Evolutionary conservation across 1,140 invertebrate species (phyloP).

Genomic region (Homalodisca vitripennis): DNA sequence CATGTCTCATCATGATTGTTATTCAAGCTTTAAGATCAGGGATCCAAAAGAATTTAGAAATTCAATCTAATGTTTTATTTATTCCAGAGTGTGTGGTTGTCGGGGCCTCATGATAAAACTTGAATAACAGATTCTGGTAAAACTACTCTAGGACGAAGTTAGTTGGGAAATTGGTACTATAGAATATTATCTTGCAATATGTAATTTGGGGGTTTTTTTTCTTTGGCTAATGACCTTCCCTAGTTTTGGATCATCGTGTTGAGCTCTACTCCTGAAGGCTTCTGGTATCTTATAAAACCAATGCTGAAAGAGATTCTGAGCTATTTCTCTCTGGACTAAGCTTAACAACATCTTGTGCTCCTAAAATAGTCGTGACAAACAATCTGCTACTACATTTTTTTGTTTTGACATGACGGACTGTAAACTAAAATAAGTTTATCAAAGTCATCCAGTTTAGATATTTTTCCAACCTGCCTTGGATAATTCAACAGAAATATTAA

Average conservation of each 20-base stretch:
- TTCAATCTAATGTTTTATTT: neutral
- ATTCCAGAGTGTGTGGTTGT: neutral
- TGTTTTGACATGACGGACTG: neutral
- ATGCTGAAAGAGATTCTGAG: neutral
- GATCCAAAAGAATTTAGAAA: neutral
- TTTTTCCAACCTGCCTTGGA: neutral
- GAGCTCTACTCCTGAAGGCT: neutral
- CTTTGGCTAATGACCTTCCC: neutral
- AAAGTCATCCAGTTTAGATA: neutral
- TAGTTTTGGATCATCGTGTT: neutral
- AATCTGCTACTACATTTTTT: constrained; percentile 19
- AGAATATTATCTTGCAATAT: neutral
- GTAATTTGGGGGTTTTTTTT: neutral
- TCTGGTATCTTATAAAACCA: neutral
- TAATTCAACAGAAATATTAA: neutral
- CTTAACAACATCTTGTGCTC: neutral
- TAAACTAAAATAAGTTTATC: constrained; percentile 10
- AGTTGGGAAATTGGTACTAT: neutral
- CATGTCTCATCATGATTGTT: neutral
- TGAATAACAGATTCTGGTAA: neutral
- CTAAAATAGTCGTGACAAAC: constrained; percentile 4
- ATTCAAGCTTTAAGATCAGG: neutral
- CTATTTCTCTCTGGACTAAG: neutral
- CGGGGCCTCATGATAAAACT: neutral
- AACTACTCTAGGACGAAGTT: constrained; percentile 1